Conservation (phyloP, 2,113 vertebrate species). For the Scytalopus superciliaris region DNA sequence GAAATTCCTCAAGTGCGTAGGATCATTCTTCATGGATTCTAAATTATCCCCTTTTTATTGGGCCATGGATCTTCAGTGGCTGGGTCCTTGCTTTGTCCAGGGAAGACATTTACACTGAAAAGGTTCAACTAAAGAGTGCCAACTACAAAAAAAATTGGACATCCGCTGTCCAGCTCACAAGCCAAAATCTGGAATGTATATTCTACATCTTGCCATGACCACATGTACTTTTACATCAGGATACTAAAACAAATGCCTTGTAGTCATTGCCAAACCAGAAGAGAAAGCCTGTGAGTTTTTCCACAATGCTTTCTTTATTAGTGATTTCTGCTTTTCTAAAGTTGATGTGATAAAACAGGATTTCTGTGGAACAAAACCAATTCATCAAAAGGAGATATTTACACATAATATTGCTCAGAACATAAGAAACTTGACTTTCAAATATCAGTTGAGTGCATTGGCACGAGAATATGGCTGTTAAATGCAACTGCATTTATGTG, state of each 20-base stretch:
- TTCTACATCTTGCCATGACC: background rate
- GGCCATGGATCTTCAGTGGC: background rate
- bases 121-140: background rate
- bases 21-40: background rate
- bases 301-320: background rate
- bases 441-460: background rate
- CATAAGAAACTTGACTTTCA: background rate
- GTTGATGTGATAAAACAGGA: background rate
- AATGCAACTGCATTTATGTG: background rate
- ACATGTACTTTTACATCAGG: background rate
- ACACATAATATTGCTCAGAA: background rate
- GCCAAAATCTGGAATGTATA: background rate
- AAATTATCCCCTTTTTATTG: background rate
- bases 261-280: background rate
- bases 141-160: background rate
- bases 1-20: background rate
- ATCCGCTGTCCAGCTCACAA: background rate
- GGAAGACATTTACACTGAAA: background rate
- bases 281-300: background rate
- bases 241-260: slow-evolving; percentile 10
- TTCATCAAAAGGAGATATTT: background rate
- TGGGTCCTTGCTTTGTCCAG: background rate
- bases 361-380: background rate
- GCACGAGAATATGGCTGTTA: background rate
- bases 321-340: background rate